Conservation (phyloP, 2,888 invertebrate genomes). For the Phyllotreta cruciferae region DNA sequence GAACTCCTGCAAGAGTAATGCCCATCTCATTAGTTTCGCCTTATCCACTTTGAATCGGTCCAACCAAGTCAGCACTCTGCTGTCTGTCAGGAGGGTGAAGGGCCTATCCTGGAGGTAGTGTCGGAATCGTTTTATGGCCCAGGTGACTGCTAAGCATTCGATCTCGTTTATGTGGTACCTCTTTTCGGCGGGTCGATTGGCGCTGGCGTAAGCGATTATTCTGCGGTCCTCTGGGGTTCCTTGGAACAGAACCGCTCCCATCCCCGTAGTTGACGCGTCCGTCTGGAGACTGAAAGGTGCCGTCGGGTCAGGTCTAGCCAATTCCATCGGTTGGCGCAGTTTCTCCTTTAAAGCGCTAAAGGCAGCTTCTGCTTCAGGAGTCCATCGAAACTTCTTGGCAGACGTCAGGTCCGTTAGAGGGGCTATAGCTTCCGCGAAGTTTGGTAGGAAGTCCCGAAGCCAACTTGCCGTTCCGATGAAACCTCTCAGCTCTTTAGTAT, state of each 20-base stretch:
- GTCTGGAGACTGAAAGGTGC: constrained; percentile 41
- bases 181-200: too few species aligned
- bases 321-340: constrained; percentile 32
- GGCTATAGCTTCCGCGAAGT: constrained; percentile 27
- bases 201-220: too few species aligned
- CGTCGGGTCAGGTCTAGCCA: constrained; percentile 37
- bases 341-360: constrained; percentile 33
- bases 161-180: too few species aligned
- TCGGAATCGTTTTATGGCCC: too few species aligned
- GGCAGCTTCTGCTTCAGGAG: constrained; percentile 20
- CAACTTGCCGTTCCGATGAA: constrained; percentile 40
- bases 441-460: too few species aligned
- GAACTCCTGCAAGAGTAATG: too few species aligned
- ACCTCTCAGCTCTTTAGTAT: constrained; percentile 30
- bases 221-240: not conserved
- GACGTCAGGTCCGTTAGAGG: constrained; percentile 41
- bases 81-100: too few species aligned
- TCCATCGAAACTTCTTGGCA: constrained; percentile 35
- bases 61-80: too few species aligned
- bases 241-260: constrained; percentile 45
- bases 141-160: too few species aligned
- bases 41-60: too few species aligned
- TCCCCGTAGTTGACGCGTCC: constrained; percentile 40
- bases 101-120: too few species aligned
- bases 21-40: too few species aligned